Conservation (phyloP, 2,113 vertebrate species). For the Pitta sordida region DNA sequence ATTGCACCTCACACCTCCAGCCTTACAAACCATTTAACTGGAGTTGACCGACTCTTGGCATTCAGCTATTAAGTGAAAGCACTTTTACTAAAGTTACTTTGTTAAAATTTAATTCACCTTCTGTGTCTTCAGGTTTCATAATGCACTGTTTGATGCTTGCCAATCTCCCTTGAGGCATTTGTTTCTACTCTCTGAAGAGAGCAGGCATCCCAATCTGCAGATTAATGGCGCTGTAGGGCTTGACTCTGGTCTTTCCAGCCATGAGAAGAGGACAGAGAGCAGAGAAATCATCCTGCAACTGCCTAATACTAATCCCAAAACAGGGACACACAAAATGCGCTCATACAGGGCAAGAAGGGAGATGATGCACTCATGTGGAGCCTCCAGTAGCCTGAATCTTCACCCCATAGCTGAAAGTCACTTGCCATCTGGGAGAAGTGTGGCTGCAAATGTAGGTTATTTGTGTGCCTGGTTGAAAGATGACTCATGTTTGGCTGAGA, state of each 20-base stretch:
- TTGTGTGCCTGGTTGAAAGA: background rate
- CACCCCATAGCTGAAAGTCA: background rate
- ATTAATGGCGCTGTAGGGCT: background rate
- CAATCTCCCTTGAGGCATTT: background rate
- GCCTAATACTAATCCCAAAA: background rate
- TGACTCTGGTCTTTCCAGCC: background rate
- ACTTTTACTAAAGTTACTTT: background rate
- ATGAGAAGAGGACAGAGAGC: background rate
- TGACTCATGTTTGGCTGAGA: background rate
- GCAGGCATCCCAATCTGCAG: background rate
- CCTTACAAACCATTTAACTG: background rate
- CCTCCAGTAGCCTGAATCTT: background rate
- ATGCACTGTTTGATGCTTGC: background rate
- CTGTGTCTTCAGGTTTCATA: background rate
- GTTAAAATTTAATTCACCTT: conserved; percentile 17
- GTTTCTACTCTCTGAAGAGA: background rate
- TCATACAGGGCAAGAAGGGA: background rate
- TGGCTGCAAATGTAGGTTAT: background rate
- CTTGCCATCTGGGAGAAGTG: background rate
- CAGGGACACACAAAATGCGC: background rate
- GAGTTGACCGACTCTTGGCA: rapidly evolving
- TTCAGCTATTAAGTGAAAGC: background rate
- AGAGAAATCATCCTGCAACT: background rate
- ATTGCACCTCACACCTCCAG: background rate
- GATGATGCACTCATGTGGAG: background rate